Evolutionary conservation across 2,113 vertebrate species (phyloP).

Genomic region (Neotragus moschatus): DNA sequence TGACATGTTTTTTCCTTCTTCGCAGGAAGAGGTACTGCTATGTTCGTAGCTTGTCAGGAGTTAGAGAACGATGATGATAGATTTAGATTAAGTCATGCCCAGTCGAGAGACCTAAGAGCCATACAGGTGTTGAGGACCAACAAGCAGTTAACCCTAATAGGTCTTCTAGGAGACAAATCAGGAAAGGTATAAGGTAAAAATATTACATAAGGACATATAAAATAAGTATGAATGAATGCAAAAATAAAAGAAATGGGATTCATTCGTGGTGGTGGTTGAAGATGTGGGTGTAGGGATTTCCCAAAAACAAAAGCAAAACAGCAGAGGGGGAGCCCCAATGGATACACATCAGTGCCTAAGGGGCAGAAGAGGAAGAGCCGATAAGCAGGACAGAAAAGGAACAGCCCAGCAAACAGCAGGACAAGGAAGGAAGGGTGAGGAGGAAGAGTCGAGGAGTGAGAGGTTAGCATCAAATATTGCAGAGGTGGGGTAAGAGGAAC

Average conservation of each 20-base stretch:
- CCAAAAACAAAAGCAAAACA: background rate
- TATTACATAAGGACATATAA: background rate
- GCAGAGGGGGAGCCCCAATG: background rate
- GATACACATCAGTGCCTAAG: background rate
- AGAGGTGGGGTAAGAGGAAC: background rate
- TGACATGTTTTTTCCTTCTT: background rate
- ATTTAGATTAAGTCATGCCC: background rate
- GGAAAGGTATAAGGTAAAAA: background rate
- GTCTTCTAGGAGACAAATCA: background rate
- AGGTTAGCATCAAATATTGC: background rate
- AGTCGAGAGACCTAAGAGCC: background rate
- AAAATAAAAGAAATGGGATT: background rate
- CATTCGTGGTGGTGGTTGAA: background rate
- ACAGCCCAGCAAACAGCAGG: rapidly evolving
- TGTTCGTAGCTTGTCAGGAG: background rate
- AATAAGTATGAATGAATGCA: background rate
- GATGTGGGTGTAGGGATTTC: background rate
- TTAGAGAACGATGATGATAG: background rate
- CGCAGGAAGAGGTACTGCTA: background rate
- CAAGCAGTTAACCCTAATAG: background rate
- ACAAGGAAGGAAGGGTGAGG: background rate
- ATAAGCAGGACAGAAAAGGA: background rate
- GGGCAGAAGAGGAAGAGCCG: background rate
- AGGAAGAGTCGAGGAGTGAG: rapidly evolving
- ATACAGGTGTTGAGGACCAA: background rate